These are phyloP conservation scores for Drosophila littoralis DNA, from an alignment of 1,140 invertebrate species.

Conservation along the genomic window DNA sequence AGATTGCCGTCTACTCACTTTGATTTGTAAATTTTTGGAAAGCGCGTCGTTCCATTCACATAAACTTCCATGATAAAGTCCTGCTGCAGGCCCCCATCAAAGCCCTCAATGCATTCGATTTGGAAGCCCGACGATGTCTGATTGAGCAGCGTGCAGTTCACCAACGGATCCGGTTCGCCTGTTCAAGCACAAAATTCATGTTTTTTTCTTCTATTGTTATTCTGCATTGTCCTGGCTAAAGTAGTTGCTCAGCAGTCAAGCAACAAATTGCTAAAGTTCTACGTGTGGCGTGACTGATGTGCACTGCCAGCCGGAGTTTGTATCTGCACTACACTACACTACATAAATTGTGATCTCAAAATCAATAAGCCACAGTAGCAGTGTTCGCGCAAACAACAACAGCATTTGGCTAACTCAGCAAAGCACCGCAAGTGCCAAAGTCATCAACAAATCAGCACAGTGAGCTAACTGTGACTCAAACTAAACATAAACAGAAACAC, in stretches of 20 bases:
- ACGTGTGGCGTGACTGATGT: conserved; percentile 44
- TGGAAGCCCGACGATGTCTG: conserved; percentile 90
- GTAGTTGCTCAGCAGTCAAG: conserved; percentile 34
- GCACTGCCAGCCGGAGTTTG: conserved; percentile 11
- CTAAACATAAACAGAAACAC: conserved; percentile 64
- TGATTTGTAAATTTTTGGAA: conserved; percentile 83
- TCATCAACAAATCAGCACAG: conserved; percentile 72
- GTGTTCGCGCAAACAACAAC: conserved; percentile 1
- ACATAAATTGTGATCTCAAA: conserved; percentile 44
- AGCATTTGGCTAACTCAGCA: conserved; percentile 41
- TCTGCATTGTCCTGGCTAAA: conserved; percentile 16
- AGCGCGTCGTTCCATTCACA: conserved; percentile 83
- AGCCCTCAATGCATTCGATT: conserved; percentile 91
- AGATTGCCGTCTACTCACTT: conserved; percentile 77
- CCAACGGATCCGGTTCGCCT: conserved; percentile 91
- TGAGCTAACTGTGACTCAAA: conserved; percentile 38
- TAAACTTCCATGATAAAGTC: conserved; percentile 88
- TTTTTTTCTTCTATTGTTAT: conserved; percentile 51
- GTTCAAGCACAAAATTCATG: conserved; percentile 23
- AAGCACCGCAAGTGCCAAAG: conserved; percentile 69
- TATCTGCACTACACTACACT: neutral
- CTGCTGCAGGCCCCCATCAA: conserved; percentile 91
- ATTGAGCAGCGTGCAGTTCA: conserved; percentile 92
- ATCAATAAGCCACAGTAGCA: conserved; percentile 63
- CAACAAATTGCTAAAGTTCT: conserved; percentile 60